These are phyloP conservation scores for Cassiopea xamachana DNA, from an alignment of 30 jellyfish, hydroid and myxozoan species.

Conservation along the genomic window DNA sequence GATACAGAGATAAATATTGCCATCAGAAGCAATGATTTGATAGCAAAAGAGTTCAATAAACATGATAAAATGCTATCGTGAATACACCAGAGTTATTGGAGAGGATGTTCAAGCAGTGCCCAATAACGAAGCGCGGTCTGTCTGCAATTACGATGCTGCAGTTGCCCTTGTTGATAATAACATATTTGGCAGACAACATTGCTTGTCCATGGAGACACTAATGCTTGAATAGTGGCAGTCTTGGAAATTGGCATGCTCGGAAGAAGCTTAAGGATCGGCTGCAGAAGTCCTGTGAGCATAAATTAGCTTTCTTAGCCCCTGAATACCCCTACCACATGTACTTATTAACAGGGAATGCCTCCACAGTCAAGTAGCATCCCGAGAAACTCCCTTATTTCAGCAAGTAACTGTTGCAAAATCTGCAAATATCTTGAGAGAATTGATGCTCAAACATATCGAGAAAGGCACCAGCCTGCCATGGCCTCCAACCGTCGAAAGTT, in stretches of 20 bases:
- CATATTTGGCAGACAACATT: conserved; percentile 46
- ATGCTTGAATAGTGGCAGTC: conserved; percentile 17
- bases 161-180: conserved; percentile 33
- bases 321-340: conserved; percentile 24
- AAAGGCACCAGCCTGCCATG: conserved; percentile 11
- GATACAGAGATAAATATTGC: conserved; percentile 49
- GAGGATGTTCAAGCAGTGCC: neutral
- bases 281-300: conserved; percentile 20
- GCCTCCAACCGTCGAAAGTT: conserved; percentile 67
- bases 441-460: conserved; percentile 6
- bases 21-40: conserved; percentile 48
- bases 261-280: conserved; percentile 47
- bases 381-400: neutral
- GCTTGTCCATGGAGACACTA: conserved; percentile 71
- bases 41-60: conserved; percentile 61
- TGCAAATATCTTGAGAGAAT: conserved; percentile 17
- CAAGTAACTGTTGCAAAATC: neutral
- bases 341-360: conserved; percentile 60
- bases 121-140: neutral
- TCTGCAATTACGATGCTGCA: conserved; percentile 39
- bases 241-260: conserved; percentile 36
- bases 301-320: conserved; percentile 12
- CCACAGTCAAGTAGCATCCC: conserved; percentile 12
- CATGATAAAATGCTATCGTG: conserved; percentile 59
- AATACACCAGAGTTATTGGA: conserved; percentile 44